These are phyloP conservation scores for Drosophila saltans DNA, from an alignment of 1,140 invertebrate genomes.

Conservation along the genomic window DNA sequence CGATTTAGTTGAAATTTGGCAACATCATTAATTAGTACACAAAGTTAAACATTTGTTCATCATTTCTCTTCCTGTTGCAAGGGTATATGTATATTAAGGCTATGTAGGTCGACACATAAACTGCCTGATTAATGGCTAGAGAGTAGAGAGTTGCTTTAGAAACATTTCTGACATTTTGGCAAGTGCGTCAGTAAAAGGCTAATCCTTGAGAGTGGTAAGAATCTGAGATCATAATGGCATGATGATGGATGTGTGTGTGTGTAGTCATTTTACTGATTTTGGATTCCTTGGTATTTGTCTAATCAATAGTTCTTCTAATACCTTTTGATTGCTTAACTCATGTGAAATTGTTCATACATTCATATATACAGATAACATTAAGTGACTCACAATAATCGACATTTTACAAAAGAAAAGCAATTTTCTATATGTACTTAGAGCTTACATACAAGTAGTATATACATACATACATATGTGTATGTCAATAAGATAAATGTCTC, in stretches of 20 bases:
- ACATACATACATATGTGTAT: background rate
- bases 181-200: conserved; percentile 2
- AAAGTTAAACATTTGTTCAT: too few relatives aligned
- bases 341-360: background rate
- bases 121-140: conserved; percentile 57
- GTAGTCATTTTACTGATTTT: background rate
- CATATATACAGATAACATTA: background rate
- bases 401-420: background rate
- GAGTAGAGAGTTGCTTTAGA: conserved; percentile 1
- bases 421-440: background rate
- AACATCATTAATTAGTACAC: too few relatives aligned
- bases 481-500: conserved; percentile 4
- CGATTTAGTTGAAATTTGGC: too few relatives aligned
- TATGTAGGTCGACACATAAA: conserved; percentile 49
- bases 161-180: background rate
- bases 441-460: background rate
- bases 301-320: background rate
- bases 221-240: background rate
- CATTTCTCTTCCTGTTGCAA: background rate
- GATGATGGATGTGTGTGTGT: too few relatives aligned
- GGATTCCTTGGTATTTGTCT: background rate
- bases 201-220: background rate
- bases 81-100: background rate
- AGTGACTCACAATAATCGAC: background rate
- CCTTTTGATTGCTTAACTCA: background rate